These are phyloP conservation scores for Drosophila gunungcola DNA, from an alignment of 1,140 invertebrate genomes.

Conservation along the genomic window DNA sequence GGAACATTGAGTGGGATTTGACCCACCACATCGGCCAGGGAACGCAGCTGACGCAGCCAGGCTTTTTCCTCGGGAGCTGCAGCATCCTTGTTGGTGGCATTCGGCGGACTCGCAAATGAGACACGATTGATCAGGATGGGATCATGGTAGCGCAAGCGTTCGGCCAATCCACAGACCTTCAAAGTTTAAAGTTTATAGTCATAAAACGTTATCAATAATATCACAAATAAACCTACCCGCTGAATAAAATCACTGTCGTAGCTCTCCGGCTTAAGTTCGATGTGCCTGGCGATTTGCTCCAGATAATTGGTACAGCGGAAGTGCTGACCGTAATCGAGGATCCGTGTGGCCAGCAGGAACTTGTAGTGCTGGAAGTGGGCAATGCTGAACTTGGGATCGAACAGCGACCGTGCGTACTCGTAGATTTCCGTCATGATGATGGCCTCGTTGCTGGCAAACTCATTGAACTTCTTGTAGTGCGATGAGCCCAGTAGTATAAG, in stretches of 20 bases:
- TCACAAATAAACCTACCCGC: constrained; percentile 85
- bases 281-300: constrained; percentile 90
- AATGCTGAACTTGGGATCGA: constrained; percentile 90
- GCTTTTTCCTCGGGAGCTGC: constrained; percentile 84
- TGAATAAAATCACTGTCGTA: constrained; percentile 88
- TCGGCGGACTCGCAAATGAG: constrained; percentile 70
- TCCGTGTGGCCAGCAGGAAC: constrained; percentile 89
- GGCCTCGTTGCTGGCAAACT: constrained; percentile 92
- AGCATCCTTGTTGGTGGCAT: constrained; percentile 50
- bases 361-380: constrained; percentile 92
- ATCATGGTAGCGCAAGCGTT: constrained; percentile 92
- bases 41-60: constrained; percentile 86
- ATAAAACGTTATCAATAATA: no score
- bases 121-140: constrained; percentile 85
- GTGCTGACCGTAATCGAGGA: constrained; percentile 92
- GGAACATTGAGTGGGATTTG: rapidly evolving
- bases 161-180: constrained; percentile 74
- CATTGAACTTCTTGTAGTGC: constrained; percentile 87
- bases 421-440: constrained; percentile 98
- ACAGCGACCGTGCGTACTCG: constrained; percentile 95
- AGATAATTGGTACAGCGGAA: constrained; percentile 91
- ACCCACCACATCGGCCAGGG: constrained; percentile 76
- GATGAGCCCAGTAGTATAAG: constrained; percentile 93
- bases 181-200: no score
- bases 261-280: constrained; percentile 87